These are phyloP conservation scores for Chymomyza fuscimana DNA, from an alignment of 2,888 invertebrate species.

Conservation along the genomic window DNA sequence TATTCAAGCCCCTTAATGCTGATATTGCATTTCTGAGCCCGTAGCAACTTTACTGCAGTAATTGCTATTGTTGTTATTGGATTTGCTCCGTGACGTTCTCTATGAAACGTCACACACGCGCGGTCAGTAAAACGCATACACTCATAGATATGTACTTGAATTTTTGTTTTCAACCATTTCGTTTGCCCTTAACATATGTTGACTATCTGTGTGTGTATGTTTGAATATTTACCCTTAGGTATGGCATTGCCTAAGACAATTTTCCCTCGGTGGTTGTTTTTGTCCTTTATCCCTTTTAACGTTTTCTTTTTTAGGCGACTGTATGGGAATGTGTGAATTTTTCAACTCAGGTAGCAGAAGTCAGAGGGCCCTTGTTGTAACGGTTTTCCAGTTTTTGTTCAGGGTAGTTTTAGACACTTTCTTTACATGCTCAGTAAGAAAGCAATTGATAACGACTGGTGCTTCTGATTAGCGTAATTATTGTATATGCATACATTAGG, in stretches of 20 bases:
- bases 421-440: background rate
- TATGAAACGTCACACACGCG: slow-evolving; percentile 50
- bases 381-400: slow-evolving; percentile 35
- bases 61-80: slow-evolving; percentile 37
- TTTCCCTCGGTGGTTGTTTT: slow-evolving; percentile 35
- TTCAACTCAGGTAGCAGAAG: slow-evolving; percentile 2
- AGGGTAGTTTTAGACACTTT: slow-evolving; percentile 7
- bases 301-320: slow-evolving; percentile 15
- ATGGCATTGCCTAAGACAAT: slow-evolving; percentile 27
- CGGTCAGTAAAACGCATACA: slow-evolving; percentile 19
- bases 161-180: slow-evolving; percentile 48
- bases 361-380: slow-evolving; percentile 59
- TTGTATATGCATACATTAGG: background rate
- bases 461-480: background rate
- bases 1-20: slow-evolving; percentile 56
- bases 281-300: slow-evolving; percentile 4
- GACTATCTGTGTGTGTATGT: slow-evolving; percentile 24
- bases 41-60: slow-evolving; percentile 7
- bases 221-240: slow-evolving; percentile 63
- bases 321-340: slow-evolving; percentile 19
- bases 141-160: slow-evolving; percentile 46
- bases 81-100: slow-evolving; percentile 54
- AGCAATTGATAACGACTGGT: background rate
- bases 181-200: slow-evolving; percentile 23
- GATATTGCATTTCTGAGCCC: slow-evolving; percentile 50